Evolutionary conservation across 1,140 invertebrate species (phyloP).

Genomic region (Meloidogyne hapla): DNA sequence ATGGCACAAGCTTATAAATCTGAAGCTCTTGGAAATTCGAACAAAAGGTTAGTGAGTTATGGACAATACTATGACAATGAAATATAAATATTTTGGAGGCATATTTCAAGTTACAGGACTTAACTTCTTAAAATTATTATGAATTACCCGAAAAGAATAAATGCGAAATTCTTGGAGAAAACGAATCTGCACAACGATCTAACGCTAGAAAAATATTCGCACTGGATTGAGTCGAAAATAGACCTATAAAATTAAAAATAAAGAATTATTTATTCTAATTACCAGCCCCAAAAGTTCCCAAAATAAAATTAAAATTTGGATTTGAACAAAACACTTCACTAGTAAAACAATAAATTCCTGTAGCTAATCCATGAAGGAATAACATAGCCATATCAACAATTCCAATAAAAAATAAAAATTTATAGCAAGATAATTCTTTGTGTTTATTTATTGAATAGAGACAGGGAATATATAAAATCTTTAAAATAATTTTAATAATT

Average conservation of each 20-base stretch:
- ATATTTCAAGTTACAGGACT: no score
- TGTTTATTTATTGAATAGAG: constrained; percentile 13
- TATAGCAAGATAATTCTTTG: not conserved
- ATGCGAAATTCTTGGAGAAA: not conserved
- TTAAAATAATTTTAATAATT: not conserved
- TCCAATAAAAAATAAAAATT: constrained; percentile 18
- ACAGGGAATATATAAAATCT: constrained; percentile 4
- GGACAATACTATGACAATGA: no score
- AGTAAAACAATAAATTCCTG: constrained; percentile 3
- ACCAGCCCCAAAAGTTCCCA: not conserved
- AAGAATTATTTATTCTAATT: not conserved
- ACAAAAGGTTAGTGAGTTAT: no score
- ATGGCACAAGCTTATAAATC: no score
- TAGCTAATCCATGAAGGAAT: constrained; percentile 6
- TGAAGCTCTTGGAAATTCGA: no score
- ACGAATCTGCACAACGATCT: not conserved
- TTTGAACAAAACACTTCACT: constrained; percentile 11
- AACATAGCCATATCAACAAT: constrained; percentile 15
- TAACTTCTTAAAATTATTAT: no score
- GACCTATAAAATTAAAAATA: not conserved
- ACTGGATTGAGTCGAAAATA: not conserved
- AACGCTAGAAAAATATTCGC: constrained; percentile 17
- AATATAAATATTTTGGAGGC: no score
- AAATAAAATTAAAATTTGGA: not conserved
- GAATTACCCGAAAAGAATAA: constrained; percentile 21